These are phyloP conservation scores for Macrosteles quadrilineatus DNA, from an alignment of 1,140 invertebrate species.

Conservation along the genomic window DNA sequence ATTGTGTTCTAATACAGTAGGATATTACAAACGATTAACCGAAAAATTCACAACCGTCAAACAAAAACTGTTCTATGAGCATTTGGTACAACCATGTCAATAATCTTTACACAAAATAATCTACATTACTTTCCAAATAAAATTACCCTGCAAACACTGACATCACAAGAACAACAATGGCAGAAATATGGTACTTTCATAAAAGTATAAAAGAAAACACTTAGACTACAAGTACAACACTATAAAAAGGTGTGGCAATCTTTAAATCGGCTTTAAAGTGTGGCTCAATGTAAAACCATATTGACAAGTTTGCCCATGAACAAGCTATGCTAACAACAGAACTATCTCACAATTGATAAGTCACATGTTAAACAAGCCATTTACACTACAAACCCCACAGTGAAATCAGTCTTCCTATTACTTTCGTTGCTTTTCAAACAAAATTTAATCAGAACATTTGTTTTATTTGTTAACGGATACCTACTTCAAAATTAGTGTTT, in stretches of 20 bases:
- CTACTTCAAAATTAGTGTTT: not conserved
- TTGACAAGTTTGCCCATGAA: not conserved
- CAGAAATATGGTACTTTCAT: not conserved
- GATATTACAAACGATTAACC: not conserved
- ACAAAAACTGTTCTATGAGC: conserved; percentile 14
- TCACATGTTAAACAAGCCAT: conserved; percentile 12
- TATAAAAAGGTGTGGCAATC: not conserved
- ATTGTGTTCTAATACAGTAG: conserved; percentile 4
- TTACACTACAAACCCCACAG: not conserved
- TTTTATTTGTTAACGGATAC: not conserved
- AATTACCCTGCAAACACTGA: conserved; percentile 18
- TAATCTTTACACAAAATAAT: conserved; percentile 10
- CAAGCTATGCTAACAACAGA: not conserved
- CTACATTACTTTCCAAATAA: not conserved
- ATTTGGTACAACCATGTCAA: conserved; percentile 18
- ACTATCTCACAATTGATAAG: conserved; percentile 1
- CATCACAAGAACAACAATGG: conserved; percentile 20
- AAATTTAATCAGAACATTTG: not conserved
- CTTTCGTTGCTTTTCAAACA: not conserved
- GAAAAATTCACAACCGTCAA: conserved; percentile 21
- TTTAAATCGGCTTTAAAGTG: conserved; percentile 1
- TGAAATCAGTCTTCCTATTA: not conserved
- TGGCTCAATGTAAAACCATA: not conserved
- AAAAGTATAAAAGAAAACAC: not conserved
- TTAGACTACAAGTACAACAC: not conserved